A percentile compares a stretch with the other conserved stretches of the same genome.
phyloP scores from a whole-genome alignment of 2,113 vertebrate species.

The Nasalis larvatus region DNA sequence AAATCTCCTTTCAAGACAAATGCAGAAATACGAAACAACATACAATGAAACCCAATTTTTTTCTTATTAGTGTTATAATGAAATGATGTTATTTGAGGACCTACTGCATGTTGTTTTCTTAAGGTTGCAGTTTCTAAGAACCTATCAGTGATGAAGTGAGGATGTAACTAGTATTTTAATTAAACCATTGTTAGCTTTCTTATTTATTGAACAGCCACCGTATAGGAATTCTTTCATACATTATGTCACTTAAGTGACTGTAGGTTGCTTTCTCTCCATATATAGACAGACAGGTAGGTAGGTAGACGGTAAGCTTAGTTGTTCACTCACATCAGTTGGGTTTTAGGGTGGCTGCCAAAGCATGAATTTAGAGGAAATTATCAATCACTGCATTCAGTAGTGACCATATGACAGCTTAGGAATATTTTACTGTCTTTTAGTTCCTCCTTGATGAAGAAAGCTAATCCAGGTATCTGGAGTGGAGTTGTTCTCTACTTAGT shows the following conservation, averaged over 20 bases:
- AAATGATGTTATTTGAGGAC: background rate
- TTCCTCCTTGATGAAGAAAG: background rate
- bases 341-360: background rate
- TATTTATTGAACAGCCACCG: background rate
- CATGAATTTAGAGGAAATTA: background rate
- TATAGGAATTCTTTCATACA: background rate
- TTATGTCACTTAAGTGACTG: background rate
- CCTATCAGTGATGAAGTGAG: background rate
- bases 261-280: background rate
- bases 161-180: background rate
- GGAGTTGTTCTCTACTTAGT: background rate
- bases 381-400: background rate
- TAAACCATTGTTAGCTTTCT: background rate
- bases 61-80: background rate
- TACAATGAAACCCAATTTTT: background rate
- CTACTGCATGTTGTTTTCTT: background rate
- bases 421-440: constrained; percentile 2
- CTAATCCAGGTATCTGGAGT: background rate
- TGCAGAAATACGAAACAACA: background rate
- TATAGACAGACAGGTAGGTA: background rate
- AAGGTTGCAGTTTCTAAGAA: background rate
- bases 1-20: background rate
- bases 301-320: background rate
- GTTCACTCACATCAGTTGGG: background rate
- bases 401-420: background rate